Evolutionary conservation across 2,888 invertebrate species (phyloP), one percentile per base, ranked within the genome.

Genomic region (Polydesmus complanatus): DNA sequence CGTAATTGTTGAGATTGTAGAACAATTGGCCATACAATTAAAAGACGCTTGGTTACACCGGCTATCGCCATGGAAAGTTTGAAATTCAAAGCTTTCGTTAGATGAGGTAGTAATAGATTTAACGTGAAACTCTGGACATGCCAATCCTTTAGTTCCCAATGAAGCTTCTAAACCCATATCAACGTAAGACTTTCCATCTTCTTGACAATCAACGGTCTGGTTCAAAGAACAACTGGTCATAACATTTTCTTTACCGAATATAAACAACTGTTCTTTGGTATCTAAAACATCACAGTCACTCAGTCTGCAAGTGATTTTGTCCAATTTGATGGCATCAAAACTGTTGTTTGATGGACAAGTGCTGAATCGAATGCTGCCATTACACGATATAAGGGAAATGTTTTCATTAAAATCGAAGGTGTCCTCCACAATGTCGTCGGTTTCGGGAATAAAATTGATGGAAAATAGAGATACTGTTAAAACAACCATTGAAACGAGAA

Each of bases 381-480:
- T 14, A 14, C 37, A 37, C 5, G 5, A 37, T 8, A 14, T 37
- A 37, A 37, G 14, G 14, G 37, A 8, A 8, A 14, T 14, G 14
- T 37, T 37, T 37, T 37, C 37, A 14, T 37, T 37, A 14, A 37
- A 37, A 14, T 37, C 8, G 5, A 37, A 5, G 14, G 14, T 37
- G 8, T 5, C 14, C 5, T 5, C 5, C 5, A 14, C 8, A 5
- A 14, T 5, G 14, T 5, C 14, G 8, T 37, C 14, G 5, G 27
- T 8, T 26, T 54, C 22, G 21, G 54, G 54, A 23, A 54, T 54
- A 22, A 54, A 54, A 22, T 54, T 54, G 23, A 54, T n/a, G 8
- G 54, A 54, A 22, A 54, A 54, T 11, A 54, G 25, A 5, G 54
- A 22, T 18, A 54, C 23, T 3, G 54, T 22, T 18, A 25, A 54